These are phyloP conservation scores for Phengaris arion DNA, from an alignment of 2,888 invertebrate species.

Conservation along the genomic window DNA sequence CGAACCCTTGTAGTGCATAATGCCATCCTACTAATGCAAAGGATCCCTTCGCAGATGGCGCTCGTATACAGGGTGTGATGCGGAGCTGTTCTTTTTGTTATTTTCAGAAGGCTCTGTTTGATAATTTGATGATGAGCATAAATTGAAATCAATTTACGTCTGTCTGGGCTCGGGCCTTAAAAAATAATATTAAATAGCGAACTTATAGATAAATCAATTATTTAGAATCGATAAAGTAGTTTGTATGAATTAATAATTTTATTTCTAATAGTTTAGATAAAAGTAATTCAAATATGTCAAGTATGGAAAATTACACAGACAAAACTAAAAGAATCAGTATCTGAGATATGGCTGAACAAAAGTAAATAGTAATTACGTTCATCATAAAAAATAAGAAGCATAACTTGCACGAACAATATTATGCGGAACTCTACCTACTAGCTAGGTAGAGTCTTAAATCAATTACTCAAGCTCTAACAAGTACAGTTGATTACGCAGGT, in stretches of 20 bases:
- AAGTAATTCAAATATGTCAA: too few relatives aligned
- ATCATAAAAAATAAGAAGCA: not conserved
- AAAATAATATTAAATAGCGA: not conserved
- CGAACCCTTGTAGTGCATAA: constrained; percentile 76
- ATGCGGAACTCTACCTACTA: not conserved
- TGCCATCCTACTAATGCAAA: constrained; percentile 76
- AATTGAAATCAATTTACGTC: not conserved
- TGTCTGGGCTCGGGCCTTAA: not conserved
- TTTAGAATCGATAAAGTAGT: too few relatives aligned
- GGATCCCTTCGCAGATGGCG: constrained; percentile 74
- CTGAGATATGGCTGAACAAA: not conserved
- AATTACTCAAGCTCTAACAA: constrained; percentile 6
- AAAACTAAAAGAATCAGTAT: not conserved
- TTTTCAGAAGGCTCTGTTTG: constrained; percentile 15
- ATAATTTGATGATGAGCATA: not conserved
- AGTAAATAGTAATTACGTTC: not conserved
- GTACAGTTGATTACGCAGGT: constrained; percentile 12
- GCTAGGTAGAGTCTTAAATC: not conserved
- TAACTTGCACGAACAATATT: not conserved
- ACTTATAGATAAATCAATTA: too few relatives aligned
- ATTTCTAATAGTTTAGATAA: too few relatives aligned
- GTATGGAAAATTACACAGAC: too few relatives aligned
- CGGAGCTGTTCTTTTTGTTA: constrained; percentile 33
- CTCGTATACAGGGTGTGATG: constrained; percentile 57
- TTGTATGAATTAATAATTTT: too few relatives aligned